A percentile compares a stretch with the other conserved stretches of the same genome.
These are phyloP conservation scores for Cirrhinus mrigala DNA, from an alignment of 2,797 vertebrate species.

Conservation along the genomic window DNA sequence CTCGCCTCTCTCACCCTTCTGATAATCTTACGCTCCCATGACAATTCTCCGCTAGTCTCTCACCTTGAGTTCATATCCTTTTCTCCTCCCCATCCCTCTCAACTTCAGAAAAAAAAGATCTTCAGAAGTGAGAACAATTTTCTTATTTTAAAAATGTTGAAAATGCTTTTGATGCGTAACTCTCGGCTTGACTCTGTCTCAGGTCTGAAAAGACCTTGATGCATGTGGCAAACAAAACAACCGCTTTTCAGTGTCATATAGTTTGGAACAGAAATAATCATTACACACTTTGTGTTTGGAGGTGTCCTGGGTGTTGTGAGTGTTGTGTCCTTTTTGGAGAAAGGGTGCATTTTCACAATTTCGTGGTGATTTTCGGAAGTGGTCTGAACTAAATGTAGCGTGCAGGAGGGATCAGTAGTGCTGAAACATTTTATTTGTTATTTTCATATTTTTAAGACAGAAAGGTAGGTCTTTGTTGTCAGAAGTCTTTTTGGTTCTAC, in stretches of 20 bases:
- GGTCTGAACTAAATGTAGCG: conserved; percentile 34
- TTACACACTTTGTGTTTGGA: conserved; percentile 13
- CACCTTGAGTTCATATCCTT: conserved; percentile 43
- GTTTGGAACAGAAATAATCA: conserved; percentile 14
- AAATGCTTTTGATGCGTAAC: conserved; percentile 30
- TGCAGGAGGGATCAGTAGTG: conserved; percentile 11
- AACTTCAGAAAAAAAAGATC: not conserved
- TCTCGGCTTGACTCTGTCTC: conserved; percentile 7
- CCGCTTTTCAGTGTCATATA: conserved; percentile 1
- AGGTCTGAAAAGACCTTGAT: conserved; percentile 30
- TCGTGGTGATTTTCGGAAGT: conserved; percentile 10
- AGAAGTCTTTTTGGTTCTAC: not conserved
- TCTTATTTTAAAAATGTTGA: conserved; percentile 8
- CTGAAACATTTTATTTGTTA: not conserved
- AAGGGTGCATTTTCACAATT: conserved; percentile 22
- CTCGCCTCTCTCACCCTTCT: conserved; percentile 35
- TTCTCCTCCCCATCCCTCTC: conserved; percentile 28
- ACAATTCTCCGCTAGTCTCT: conserved; percentile 44
- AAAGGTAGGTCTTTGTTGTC: not conserved
- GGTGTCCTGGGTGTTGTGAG: not conserved
- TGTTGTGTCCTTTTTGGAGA: not conserved
- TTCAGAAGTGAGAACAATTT: not conserved
- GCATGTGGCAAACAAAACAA: conserved; percentile 19
- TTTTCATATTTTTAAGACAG: not conserved
- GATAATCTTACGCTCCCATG: conserved; percentile 41